These are phyloP conservation scores for Clivina fossor DNA, from an alignment of 2,888 invertebrate species.

Conservation along the genomic window DNA sequence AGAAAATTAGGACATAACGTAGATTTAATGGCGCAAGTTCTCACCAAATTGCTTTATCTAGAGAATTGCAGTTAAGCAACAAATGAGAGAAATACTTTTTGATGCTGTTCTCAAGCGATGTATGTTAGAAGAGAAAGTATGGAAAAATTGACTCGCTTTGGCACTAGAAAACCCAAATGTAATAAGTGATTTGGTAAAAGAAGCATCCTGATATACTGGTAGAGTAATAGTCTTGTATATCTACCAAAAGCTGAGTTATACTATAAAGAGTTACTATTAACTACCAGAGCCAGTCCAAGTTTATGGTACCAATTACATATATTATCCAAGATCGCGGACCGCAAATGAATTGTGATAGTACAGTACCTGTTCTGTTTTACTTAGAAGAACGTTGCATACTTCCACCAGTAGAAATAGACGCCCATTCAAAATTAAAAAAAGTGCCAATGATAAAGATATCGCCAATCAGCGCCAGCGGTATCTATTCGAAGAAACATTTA, in stretches of 20 bases:
- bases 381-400: background rate
- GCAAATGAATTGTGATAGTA: background rate
- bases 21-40: slow-evolving; percentile 17
- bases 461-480: slow-evolving; percentile 21
- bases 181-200: slow-evolving; percentile 4
- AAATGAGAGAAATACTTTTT: slow-evolving; percentile 12
- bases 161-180: slow-evolving; percentile 12
- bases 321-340: background rate
- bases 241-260: background rate
- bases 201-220: slow-evolving; percentile 1
- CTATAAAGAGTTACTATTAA: slow-evolving; percentile 14
- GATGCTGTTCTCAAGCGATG: slow-evolving; percentile 15
- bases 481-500: slow-evolving; percentile 16
- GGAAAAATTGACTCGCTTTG: slow-evolving; percentile 12
- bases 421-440: too few relatives aligned
- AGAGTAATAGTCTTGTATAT: slow-evolving; percentile 3
- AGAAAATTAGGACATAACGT: slow-evolving; percentile 3
- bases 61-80: slow-evolving; percentile 12
- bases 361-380: background rate
- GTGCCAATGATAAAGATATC: slow-evolving; percentile 11
- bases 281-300: slow-evolving; percentile 7
- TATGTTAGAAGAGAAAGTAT: slow-evolving; percentile 11
- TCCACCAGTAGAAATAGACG: too few relatives aligned
- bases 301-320: background rate
- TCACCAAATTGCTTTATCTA: slow-evolving; percentile 6